These are phyloP conservation scores for Sitobion miscanthi DNA, from an alignment of 1,140 invertebrate genomes.

Conservation along the genomic window DNA sequence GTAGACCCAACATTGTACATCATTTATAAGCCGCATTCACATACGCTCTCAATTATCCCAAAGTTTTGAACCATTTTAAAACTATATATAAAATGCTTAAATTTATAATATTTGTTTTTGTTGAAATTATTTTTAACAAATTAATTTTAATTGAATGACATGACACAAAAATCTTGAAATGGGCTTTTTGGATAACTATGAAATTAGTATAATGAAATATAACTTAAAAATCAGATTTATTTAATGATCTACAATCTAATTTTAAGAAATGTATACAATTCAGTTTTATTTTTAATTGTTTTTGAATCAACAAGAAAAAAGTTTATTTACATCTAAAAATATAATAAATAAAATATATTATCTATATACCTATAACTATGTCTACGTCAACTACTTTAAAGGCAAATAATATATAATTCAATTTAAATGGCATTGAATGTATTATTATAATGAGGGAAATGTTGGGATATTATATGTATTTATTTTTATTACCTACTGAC, in stretches of 20 bases:
- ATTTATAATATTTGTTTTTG: neutral
- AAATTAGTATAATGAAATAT: too few relatives aligned
- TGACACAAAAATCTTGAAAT: too few relatives aligned
- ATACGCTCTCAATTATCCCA: neutral
- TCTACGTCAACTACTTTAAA: neutral
- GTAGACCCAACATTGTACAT: constrained; percentile 14
- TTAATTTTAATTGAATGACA: neutral
- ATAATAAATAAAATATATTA: too few relatives aligned
- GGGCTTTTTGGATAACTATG: too few relatives aligned
- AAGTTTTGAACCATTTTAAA: neutral
- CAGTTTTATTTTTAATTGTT: neutral
- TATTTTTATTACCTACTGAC: neutral
- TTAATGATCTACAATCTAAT: neutral
- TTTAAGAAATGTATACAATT: neutral
- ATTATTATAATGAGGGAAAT: neutral
- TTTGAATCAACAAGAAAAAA: neutral
- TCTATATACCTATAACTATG: too few relatives aligned
- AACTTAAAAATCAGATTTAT: neutral
- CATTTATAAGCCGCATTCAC: constrained; percentile 19
- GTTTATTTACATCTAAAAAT: neutral
- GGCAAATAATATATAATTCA: neutral
- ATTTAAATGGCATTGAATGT: neutral
- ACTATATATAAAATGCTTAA: too few relatives aligned
- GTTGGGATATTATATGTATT: neutral
- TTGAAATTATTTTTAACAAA: neutral